A percentile compares a stretch with the other conserved stretches of the same genome.
phyloP scores from a whole-genome alignment of 2,113 vertebrate genomes.

The Cnemophilus loriae region DNA sequence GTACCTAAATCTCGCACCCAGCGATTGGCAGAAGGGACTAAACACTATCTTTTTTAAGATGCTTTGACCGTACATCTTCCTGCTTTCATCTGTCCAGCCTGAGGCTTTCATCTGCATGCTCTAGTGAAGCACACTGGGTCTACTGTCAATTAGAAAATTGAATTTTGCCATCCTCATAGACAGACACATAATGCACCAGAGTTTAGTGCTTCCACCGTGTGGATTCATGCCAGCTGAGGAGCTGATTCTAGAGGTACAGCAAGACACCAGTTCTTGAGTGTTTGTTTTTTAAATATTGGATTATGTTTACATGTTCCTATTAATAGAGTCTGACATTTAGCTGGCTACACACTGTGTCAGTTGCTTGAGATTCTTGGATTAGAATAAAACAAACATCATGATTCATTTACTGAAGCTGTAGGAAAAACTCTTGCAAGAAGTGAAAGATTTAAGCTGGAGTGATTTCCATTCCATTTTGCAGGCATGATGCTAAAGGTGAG shows the following conservation, averaged over 20 bases:
- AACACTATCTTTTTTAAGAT: background rate
- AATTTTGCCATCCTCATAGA: background rate
- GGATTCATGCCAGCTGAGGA: background rate
- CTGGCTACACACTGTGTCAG: constrained; percentile 11
- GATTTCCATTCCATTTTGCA: background rate
- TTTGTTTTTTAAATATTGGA: constrained; percentile 53
- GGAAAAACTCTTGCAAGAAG: background rate
- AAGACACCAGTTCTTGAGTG: background rate
- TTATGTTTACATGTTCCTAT: constrained; percentile 37
- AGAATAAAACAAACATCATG: constrained; percentile 32
- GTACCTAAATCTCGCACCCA: background rate
- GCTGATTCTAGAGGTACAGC: background rate
- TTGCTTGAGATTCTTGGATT: background rate
- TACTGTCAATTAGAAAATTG: background rate
- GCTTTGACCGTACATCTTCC: background rate
- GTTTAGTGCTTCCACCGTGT: background rate
- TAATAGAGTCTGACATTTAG: constrained; percentile 30
- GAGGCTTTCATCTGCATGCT: background rate
- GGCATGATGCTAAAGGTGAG: background rate
- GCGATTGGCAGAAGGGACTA: background rate
- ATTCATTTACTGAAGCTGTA: constrained; percentile 1
- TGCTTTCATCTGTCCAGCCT: background rate
- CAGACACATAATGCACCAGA: background rate
- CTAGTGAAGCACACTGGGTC: background rate
- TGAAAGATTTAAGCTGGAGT: background rate